A percentile compares a stretch with the other conserved stretches of the same genome.
Conservation (phyloP, 2,113 vertebrate genomes). For the Choloepus hoffmanni region DNA sequence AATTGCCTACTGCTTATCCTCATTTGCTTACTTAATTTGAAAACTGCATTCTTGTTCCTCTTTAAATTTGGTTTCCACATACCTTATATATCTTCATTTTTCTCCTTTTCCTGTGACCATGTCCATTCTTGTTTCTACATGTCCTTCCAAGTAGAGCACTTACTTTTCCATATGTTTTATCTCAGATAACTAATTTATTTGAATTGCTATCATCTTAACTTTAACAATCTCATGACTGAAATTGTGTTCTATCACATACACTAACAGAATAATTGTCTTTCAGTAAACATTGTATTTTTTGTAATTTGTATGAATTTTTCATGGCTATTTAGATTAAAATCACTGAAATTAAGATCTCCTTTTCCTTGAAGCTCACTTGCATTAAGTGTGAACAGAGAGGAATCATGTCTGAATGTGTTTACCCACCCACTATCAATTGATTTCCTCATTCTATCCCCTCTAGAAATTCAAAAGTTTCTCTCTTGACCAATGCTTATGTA, state of each 20-base stretch:
- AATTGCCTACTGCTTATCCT: too few species aligned
- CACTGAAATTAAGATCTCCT: not conserved
- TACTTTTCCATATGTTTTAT: too few species aligned
- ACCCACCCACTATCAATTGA: not conserved
- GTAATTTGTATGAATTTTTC: not conserved
- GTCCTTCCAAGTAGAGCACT: too few species aligned
- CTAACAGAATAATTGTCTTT: too few species aligned
- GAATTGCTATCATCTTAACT: too few species aligned
- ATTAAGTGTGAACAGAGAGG: not conserved
- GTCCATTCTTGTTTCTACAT: too few species aligned
- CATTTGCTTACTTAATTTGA: too few species aligned
- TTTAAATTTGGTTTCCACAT: not conserved
- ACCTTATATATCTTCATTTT: not conserved
- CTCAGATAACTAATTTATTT: too few species aligned
- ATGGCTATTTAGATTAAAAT: not conserved
- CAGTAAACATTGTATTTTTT: not conserved
- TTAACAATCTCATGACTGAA: too few species aligned
- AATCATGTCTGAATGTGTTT: not conserved
- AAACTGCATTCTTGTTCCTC: not conserved
- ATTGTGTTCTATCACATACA: too few species aligned
- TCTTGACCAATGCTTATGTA: too few species aligned
- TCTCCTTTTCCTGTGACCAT: not conserved
- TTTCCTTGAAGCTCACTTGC: not conserved
- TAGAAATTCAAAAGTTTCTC: not conserved
- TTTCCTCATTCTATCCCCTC: not conserved